Conservation (phyloP, 2,113 vertebrate species). For the Mustelus asterias region DNA sequence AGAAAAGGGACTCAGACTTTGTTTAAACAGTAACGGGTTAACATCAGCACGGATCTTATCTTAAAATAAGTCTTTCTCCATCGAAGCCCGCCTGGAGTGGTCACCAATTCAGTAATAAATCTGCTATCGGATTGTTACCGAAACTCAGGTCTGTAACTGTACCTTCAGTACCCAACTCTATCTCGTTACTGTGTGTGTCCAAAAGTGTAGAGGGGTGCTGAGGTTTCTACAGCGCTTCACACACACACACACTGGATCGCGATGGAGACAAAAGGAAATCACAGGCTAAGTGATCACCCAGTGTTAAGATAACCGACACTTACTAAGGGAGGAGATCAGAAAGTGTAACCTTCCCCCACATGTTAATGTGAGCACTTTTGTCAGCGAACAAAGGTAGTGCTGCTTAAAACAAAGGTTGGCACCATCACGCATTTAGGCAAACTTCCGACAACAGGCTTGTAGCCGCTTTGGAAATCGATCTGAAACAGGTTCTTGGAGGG, state of each 20-base stretch:
- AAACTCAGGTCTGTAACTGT: too few species aligned
- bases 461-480: not conserved
- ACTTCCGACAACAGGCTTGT: not conserved
- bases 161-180: not conserved
- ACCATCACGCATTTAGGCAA: not conserved
- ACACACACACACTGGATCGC: not conserved
- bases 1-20: not conserved
- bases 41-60: not conserved
- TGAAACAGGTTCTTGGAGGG: not conserved
- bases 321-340: not conserved
- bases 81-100: not conserved
- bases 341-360: not conserved
- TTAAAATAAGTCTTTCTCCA: not conserved
- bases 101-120: not conserved
- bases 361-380: not conserved
- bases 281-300: not conserved
- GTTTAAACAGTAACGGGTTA: not conserved
- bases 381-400: too few species aligned
- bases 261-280: not conserved
- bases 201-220: not conserved
- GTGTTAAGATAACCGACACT: not conserved
- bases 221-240: too few species aligned
- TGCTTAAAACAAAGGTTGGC: not conserved
- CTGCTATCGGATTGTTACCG: not conserved
- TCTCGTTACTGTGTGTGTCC: not conserved